Conservation (phyloP, 2,797 vertebrate genomes). For the Apodemus agrarius region DNA sequence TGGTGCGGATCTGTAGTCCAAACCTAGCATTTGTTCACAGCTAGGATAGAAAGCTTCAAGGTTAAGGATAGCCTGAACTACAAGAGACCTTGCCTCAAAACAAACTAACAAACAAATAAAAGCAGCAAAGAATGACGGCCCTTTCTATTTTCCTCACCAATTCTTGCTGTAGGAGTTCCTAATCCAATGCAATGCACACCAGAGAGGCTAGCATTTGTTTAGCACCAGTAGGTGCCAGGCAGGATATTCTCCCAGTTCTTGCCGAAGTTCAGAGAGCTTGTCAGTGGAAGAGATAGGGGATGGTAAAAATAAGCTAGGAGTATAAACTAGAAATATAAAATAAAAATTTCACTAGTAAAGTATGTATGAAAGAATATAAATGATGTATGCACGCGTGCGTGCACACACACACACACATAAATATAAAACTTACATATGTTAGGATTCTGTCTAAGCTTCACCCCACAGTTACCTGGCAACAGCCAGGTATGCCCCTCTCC, state of each 20-base stretch:
- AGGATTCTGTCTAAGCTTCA: too few relatives aligned
- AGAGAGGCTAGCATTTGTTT: not conserved
- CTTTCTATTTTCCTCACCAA: not conserved
- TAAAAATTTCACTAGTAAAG: conserved; percentile 23
- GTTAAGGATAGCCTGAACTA: not conserved
- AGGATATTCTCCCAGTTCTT: not conserved
- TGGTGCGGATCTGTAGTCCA: not conserved
- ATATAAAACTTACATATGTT: not conserved
- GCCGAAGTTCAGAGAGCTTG: not conserved
- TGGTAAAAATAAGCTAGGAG: conserved; percentile 14
- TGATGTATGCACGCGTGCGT: not conserved
- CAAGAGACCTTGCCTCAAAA: not conserved
- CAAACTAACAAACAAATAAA: not conserved
- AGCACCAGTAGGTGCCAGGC: not conserved
- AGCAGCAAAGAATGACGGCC: too few relatives aligned
- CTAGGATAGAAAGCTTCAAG: not conserved
- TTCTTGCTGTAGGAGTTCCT: not conserved
- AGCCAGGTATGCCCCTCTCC: too few relatives aligned
- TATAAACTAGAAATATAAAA: conserved; percentile 33
- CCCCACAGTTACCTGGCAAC: too few relatives aligned
- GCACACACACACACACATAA: too few relatives aligned
- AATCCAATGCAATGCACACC: not conserved
- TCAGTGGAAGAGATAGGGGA: not conserved
- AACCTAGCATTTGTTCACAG: not conserved
- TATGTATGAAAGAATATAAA: conserved; percentile 17